A percentile compares a stretch with the other conserved stretches of the same genome.
Evolutionary conservation across 2,113 vertebrate genomes (phyloP).

Genomic region (Enhydra lutris): DNA sequence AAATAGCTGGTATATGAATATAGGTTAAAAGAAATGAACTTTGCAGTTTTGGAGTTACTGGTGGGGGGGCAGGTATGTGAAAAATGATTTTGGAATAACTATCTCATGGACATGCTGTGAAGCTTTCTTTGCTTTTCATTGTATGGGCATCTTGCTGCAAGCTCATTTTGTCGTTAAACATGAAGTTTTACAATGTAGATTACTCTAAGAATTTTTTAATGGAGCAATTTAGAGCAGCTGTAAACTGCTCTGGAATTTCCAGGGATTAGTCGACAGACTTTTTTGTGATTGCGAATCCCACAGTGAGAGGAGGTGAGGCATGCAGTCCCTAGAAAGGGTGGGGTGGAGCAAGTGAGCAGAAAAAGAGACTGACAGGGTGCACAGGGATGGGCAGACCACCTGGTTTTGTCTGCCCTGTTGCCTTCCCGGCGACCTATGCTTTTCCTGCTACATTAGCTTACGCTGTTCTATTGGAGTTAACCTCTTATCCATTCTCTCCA

Average conservation of each 20-base stretch:
- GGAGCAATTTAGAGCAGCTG: constrained; percentile 67
- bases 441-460: not conserved
- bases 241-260: constrained; percentile 59
- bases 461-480: not conserved
- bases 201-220: constrained; percentile 66
- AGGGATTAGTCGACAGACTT: constrained; percentile 45
- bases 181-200: constrained; percentile 68
- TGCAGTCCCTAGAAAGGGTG: not conserved
- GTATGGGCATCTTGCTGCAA: constrained; percentile 39
- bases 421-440: not conserved
- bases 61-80: not conserved
- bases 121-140: constrained; percentile 50
- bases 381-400: not conserved
- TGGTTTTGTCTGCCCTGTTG: not conserved
- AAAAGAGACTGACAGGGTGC: not conserved
- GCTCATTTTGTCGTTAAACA: constrained; percentile 70
- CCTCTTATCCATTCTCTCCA: too few relatives aligned
- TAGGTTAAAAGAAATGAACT: constrained; percentile 62
- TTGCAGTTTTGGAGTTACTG: constrained; percentile 27
- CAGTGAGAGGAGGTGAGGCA: constrained; percentile 26
- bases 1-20: not conserved
- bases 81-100: constrained; percentile 38
- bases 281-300: constrained; percentile 58
- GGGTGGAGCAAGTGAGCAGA: not conserved
- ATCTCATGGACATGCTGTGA: constrained; percentile 28